Evolutionary conservation across 2,888 invertebrate genomes (phyloP).

Genomic region (Caenorhabditis imperialis): DNA sequence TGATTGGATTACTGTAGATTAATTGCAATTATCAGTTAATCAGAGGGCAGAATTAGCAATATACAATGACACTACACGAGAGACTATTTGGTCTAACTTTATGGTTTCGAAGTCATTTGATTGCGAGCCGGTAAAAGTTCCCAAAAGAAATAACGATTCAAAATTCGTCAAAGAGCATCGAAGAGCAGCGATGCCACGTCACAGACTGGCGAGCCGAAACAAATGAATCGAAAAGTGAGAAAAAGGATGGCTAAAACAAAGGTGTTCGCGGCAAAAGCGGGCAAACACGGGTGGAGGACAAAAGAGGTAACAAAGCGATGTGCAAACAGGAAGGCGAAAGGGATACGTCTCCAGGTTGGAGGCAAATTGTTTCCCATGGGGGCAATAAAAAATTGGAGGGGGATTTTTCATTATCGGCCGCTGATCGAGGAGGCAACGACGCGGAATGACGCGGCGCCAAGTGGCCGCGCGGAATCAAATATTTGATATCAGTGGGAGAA

Average conservation of each 20-base stretch:
- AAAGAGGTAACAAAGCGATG: background rate
- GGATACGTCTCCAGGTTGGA: constrained; percentile 32
- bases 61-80: too few relatives aligned
- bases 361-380: background rate
- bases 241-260: constrained; percentile 3
- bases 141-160: too few relatives aligned
- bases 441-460: constrained; percentile 53
- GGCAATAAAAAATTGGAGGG: constrained; percentile 41
- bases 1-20: too few relatives aligned
- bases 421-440: constrained; percentile 24
- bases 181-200: too few relatives aligned
- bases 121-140: too few relatives aligned
- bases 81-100: too few relatives aligned
- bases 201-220: background rate
- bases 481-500: constrained; percentile 15
- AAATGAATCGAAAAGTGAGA: background rate
- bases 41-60: too few relatives aligned
- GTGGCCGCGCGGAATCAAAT: constrained; percentile 37
- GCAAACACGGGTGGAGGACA: background rate
- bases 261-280: background rate
- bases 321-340: constrained; percentile 11
- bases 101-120: too few relatives aligned
- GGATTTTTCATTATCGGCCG: constrained; percentile 3
- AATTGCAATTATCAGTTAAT: too few relatives aligned
- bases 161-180: too few relatives aligned